These are phyloP conservation scores for Cylloceria caligata DNA, from an alignment of 2,888 invertebrate species.

Conservation along the genomic window DNA sequence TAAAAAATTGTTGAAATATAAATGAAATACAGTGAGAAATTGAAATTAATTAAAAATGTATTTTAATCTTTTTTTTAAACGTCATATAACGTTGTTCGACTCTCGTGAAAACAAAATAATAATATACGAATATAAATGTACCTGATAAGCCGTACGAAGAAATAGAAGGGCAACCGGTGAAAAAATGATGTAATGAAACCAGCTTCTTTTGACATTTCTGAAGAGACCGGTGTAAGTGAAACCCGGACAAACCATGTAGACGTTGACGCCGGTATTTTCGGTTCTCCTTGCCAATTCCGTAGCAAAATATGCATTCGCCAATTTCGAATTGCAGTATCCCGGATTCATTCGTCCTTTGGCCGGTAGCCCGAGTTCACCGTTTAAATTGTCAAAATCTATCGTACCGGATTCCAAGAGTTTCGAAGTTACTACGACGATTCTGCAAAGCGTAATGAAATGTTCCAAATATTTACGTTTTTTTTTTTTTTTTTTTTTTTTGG, in stretches of 20 bases:
- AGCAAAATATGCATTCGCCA: constrained; percentile 91
- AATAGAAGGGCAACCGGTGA: constrained; percentile 90
- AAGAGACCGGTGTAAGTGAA: constrained; percentile 92
- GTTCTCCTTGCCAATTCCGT: constrained; percentile 87
- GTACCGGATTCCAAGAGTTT: constrained; percentile 89
- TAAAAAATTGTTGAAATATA: too few species aligned
- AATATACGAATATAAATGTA: constrained; percentile 75
- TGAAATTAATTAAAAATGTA: too few species aligned
- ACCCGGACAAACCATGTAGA: constrained; percentile 91
- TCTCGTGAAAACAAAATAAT: too few species aligned
- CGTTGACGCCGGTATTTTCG: constrained; percentile 87
- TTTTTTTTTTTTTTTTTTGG: background rate
- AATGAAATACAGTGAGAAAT: too few species aligned
- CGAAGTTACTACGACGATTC: constrained; percentile 91
- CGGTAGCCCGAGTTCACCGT: constrained; percentile 86
- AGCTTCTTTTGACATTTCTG: constrained; percentile 87
- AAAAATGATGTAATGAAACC: constrained; percentile 91
- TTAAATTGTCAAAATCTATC: constrained; percentile 89
- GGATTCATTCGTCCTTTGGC: constrained; percentile 85
- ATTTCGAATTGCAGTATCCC: constrained; percentile 91
- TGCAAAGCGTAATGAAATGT: constrained; percentile 81
- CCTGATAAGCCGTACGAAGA: constrained; percentile 91
- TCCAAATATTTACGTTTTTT: background rate
- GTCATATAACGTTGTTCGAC: too few species aligned
- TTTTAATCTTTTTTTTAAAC: too few species aligned